These are phyloP conservation scores for Lasioglossum marginatum DNA, from an alignment of 2,888 invertebrate species.

Conservation along the genomic window DNA sequence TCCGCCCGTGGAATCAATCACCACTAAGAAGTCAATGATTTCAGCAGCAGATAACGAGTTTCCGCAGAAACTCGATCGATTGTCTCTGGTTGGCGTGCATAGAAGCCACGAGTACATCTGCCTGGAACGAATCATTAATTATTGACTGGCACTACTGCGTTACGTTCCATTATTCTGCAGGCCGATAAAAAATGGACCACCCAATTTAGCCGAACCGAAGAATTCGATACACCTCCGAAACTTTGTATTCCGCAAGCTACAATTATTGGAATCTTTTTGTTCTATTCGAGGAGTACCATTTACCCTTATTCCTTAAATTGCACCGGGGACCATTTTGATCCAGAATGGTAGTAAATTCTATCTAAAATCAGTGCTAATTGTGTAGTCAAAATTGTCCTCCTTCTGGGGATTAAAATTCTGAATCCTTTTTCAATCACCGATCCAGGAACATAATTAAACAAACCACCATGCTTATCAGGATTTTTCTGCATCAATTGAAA, in stretches of 20 bases:
- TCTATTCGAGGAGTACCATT: neutral
- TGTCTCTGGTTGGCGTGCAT: neutral
- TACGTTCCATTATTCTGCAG: neutral
- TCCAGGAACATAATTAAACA: neutral
- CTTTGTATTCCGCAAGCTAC: neutral
- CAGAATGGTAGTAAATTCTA: neutral
- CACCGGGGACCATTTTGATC: neutral
- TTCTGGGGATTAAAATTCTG: neutral
- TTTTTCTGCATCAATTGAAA: neutral
- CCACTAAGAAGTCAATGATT: slow-evolving; percentile 30
- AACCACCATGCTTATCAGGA: neutral
- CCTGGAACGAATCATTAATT: slow-evolving; percentile 39
- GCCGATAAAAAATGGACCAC: neutral
- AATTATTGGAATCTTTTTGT: neutral
- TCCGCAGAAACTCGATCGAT: slow-evolving; percentile 21
- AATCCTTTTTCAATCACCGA: neutral
- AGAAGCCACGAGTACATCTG: neutral
- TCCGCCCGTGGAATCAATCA: neutral
- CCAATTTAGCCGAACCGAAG: neutral
- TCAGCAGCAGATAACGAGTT: neutral
- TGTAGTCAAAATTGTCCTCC: neutral
- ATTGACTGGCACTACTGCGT: slow-evolving; percentile 52
- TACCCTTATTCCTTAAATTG: neutral
- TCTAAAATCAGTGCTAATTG: neutral
- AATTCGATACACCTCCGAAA: neutral